phyloP scores from a whole-genome alignment of 2,888 invertebrate genomes.

The Apocheima hispidaria region DNA sequence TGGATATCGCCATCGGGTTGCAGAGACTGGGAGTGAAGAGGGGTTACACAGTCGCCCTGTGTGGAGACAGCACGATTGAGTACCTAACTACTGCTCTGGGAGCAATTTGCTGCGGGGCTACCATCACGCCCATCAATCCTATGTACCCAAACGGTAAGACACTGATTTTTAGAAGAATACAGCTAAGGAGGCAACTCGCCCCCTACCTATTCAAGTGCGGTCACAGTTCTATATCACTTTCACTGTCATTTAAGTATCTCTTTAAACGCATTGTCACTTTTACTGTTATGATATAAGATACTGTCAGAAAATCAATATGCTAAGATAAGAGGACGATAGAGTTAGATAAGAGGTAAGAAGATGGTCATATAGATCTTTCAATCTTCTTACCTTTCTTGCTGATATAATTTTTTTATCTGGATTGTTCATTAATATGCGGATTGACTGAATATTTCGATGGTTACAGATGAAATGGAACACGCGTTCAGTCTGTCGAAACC shows the following conservation, averaged over 20 bases:
- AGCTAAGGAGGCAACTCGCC: no score
- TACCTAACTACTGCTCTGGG: slow-evolving; percentile 81
- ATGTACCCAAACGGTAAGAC: slow-evolving; percentile 77
- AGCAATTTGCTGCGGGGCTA: slow-evolving; percentile 82
- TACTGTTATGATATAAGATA: no score
- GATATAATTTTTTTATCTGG: no score
- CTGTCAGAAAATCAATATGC: no score
- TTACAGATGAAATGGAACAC: slow-evolving; percentile 78
- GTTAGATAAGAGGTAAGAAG: no score
- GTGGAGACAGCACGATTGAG: slow-evolving; percentile 87
- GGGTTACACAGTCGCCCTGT: slow-evolving; percentile 84
- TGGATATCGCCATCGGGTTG: slow-evolving; percentile 81
- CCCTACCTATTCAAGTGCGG: no score
- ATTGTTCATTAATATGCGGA: not conserved
- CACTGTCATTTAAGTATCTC: no score
- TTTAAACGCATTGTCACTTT: no score
- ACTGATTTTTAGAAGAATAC: not conserved
- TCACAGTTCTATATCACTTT: no score
- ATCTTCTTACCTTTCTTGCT: no score
- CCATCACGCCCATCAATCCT: slow-evolving; percentile 86
- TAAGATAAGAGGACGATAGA: no score
- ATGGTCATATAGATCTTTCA: no score
- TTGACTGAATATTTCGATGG: slow-evolving; percentile 5
- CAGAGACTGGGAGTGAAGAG: slow-evolving; percentile 71
- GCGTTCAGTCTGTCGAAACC: slow-evolving; percentile 88